Evolutionary conservation across 2,113 vertebrate species (phyloP).

Genomic region (Neodontobutis hainanensis): DNA sequence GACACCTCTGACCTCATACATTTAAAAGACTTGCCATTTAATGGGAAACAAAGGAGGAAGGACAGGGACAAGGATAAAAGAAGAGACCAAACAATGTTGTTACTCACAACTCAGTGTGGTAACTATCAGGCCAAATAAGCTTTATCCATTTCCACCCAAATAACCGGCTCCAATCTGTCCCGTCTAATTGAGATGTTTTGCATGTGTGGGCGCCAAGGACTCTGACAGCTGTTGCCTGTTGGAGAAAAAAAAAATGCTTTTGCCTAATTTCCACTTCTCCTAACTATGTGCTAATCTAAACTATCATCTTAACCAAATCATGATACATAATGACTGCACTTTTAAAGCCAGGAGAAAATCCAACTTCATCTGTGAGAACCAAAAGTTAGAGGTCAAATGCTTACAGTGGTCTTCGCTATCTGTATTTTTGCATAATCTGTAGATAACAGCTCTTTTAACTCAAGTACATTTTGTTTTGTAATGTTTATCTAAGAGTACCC

Average conservation of each 20-base stretch:
- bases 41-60: neutral
- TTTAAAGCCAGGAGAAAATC: too few species aligned
- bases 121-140: conserved; percentile 20
- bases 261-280: neutral
- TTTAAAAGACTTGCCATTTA: neutral
- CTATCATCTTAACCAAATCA: too few species aligned
- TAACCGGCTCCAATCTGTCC: neutral
- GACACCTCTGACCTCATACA: neutral
- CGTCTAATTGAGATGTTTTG: neutral
- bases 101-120: conserved; percentile 9
- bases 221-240: conserved; percentile 15
- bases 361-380: neutral
- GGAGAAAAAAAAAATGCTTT: conserved; percentile 7
- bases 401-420: neutral
- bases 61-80: neutral
- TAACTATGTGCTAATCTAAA: too few species aligned
- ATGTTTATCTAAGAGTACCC: conserved; percentile 9
- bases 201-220: conserved; percentile 18
- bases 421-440: neutral
- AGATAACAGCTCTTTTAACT: neutral
- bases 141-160: conserved; percentile 17
- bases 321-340: neutral
- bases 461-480: conserved; percentile 2
- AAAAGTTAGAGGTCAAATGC: neutral
- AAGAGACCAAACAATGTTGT: conserved; percentile 40